phyloP scores from a whole-genome alignment of 2,113 vertebrate genomes.

The Semnornis frantzii region DNA sequence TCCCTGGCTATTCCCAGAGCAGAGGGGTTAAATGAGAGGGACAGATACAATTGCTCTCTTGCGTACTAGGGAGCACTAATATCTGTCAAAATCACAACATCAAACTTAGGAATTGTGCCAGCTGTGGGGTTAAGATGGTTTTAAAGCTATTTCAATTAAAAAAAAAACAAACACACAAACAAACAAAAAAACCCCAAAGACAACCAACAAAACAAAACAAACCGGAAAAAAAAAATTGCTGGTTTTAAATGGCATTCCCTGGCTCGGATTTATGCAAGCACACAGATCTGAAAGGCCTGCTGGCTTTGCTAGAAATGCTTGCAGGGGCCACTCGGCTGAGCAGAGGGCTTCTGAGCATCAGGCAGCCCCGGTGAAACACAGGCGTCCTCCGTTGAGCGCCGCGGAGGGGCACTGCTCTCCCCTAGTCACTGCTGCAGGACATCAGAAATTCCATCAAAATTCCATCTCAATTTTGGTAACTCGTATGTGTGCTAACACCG shows the following conservation, averaged over 20 bases:
- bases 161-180: too few relatives aligned
- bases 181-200: too few relatives aligned
- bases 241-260: not conserved
- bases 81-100: not conserved
- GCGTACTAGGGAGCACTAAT: not conserved
- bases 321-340: not conserved
- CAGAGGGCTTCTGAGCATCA: not conserved
- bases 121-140: not conserved
- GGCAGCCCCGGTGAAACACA: not conserved
- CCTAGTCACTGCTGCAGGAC: not conserved
- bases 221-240: not conserved
- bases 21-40: not conserved
- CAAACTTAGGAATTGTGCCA: not conserved
- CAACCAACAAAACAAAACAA: too few relatives aligned
- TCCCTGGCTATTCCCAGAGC: not conserved
- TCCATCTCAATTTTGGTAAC: not conserved
- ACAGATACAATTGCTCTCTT: not conserved
- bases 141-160: not conserved
- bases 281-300: not conserved
- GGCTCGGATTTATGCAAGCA: accelerated
- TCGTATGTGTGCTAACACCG: not conserved
- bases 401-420: not conserved
- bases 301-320: not conserved
- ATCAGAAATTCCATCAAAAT: not conserved
- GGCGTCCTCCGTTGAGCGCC: not conserved